Conservation (phyloP, 1,140 invertebrate genomes). For the Wiebesia pumilae region DNA sequence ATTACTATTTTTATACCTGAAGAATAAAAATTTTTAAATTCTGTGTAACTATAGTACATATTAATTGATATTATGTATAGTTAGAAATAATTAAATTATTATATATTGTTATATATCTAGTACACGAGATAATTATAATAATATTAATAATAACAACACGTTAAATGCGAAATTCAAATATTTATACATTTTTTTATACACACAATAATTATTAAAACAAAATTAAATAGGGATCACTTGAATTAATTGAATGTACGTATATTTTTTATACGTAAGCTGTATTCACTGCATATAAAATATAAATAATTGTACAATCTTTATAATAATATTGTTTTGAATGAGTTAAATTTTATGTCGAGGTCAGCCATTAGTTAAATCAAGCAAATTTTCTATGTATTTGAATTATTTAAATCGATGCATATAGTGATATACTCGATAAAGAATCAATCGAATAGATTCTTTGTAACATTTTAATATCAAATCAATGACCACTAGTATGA, state of each 20-base stretch:
- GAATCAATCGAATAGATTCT: constrained; percentile 49
- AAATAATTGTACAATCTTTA: constrained; percentile 25
- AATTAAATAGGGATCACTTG: not conserved
- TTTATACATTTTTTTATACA: constrained; percentile 15
- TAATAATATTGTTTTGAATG: not conserved
- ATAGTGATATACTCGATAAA: constrained; percentile 36
- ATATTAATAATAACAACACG: not conserved
- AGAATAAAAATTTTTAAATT: not conserved
- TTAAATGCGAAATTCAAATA: constrained; percentile 5
- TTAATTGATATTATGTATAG: not conserved
- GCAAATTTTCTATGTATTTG: constrained; percentile 17
- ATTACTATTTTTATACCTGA: constrained; percentile 31
- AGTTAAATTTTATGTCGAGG: constrained; percentile 1
- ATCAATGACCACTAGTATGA: constrained; percentile 32
- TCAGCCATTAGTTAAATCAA: constrained; percentile 40
- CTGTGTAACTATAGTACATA: not conserved
- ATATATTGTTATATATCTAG: not conserved
- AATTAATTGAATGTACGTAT: not conserved
- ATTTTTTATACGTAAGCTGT: not conserved
- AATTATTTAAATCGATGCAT: constrained; percentile 40
- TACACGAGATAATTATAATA: not conserved
- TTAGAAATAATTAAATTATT: not conserved
- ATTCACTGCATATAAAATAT: not conserved
- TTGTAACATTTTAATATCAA: constrained; percentile 43
- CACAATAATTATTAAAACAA: not conserved